These are phyloP conservation scores for Ochropacha duplaris DNA, from an alignment of 2,888 invertebrate species.

Conservation along the genomic window DNA sequence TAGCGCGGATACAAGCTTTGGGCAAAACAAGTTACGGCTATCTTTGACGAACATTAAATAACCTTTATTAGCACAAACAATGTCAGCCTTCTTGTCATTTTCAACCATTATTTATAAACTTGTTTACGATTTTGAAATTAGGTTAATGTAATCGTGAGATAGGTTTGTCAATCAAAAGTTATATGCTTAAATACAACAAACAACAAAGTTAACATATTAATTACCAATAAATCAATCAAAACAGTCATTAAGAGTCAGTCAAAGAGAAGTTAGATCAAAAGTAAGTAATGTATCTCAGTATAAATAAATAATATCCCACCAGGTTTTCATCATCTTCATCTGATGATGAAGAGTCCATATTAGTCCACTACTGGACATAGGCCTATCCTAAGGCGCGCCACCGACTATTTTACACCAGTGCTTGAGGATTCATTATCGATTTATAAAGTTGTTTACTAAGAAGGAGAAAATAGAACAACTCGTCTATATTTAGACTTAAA, in stretches of 20 bases:
- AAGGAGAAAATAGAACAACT: background rate
- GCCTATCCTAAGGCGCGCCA: too few species aligned
- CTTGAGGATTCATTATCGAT: too few species aligned
- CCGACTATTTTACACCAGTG: too few species aligned
- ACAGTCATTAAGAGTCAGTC: too few species aligned
- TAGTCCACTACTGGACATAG: too few species aligned
- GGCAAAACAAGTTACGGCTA: constrained; percentile 24
- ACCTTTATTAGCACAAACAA: background rate
- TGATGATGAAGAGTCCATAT: too few species aligned
- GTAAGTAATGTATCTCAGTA: too few species aligned
- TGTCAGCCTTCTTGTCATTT: background rate
- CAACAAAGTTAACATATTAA: background rate
- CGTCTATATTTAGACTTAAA: background rate
- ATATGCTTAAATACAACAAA: background rate
- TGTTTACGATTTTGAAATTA: background rate
- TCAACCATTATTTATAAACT: background rate
- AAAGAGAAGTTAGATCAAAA: too few species aligned
- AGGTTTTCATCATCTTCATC: too few species aligned
- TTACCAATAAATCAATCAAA: background rate
- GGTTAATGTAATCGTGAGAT: background rate
- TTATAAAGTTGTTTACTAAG: too few species aligned
- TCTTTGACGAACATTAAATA: constrained; percentile 4
- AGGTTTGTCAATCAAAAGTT: background rate
- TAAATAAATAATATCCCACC: too few species aligned
- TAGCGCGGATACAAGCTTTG: constrained; percentile 24